These are phyloP conservation scores for Orchesellides sinensis DNA, from an alignment of 2,888 invertebrate genomes.

Conservation along the genomic window DNA sequence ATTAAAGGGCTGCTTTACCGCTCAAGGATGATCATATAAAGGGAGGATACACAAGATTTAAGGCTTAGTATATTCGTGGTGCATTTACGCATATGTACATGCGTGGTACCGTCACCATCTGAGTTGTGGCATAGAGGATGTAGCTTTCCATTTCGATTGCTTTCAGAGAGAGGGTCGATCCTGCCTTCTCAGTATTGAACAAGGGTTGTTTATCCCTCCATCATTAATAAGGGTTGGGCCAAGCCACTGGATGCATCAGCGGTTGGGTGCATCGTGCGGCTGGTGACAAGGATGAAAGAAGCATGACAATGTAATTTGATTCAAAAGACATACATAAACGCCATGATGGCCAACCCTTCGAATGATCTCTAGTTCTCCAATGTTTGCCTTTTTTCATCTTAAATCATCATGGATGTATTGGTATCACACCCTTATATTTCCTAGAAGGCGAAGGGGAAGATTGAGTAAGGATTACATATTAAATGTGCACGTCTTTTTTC, in stretches of 20 bases:
- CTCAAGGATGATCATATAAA: not conserved
- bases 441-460: not conserved
- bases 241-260: not conserved
- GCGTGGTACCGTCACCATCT: not conserved
- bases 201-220: constrained; percentile 27
- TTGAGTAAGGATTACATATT: not conserved
- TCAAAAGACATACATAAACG: constrained; percentile 33
- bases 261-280: constrained; percentile 43
- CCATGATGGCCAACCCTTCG: constrained; percentile 24
- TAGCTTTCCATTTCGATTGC: not conserved
- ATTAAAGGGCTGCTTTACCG: constrained; percentile 32
- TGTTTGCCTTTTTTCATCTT: not conserved
- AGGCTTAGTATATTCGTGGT: not conserved
- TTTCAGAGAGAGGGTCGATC: constrained; percentile 34
- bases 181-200: constrained; percentile 10
- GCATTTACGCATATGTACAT: not conserved
- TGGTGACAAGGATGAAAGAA: constrained; percentile 33
- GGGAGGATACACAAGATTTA: not conserved
- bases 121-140: not conserved
- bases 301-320: constrained; percentile 14
- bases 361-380: not conserved
- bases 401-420: too few species aligned
- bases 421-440: not conserved
- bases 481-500: not conserved
- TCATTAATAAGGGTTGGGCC: constrained; percentile 56